A percentile compares a stretch with the other conserved stretches of the same genome.
These are phyloP conservation scores for Karalla daura DNA, from an alignment of 2,797 vertebrate species.

Conservation along the genomic window DNA sequence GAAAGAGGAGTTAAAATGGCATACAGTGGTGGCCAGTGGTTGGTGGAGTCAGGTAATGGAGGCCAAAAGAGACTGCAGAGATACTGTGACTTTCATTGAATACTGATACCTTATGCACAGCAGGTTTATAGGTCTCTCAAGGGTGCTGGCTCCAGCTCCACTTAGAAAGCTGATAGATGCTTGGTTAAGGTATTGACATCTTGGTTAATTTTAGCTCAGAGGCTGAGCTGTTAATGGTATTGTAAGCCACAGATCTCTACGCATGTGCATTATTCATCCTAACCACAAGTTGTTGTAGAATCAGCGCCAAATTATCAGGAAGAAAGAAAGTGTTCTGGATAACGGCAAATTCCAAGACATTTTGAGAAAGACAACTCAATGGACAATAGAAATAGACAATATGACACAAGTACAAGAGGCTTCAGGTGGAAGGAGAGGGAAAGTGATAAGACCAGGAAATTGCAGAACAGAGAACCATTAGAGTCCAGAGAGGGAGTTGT, in stretches of 20 bases:
- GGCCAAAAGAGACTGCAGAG: not conserved
- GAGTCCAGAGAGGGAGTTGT: slow-evolving; percentile 30
- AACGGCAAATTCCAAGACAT: slow-evolving; percentile 32
- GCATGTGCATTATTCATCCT: slow-evolving; percentile 40
- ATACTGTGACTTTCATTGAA: slow-evolving; percentile 19
- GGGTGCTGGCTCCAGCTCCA: slow-evolving; percentile 38
- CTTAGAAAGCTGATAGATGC: slow-evolving; percentile 39
- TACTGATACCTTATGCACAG: slow-evolving; percentile 5
- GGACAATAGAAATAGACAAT: slow-evolving; percentile 29
- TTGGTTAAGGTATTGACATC: slow-evolving; percentile 47
- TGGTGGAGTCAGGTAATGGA: not conserved
- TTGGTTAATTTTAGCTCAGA: slow-evolving; percentile 45
- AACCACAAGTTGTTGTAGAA: slow-evolving; percentile 50
- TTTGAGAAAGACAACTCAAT: slow-evolving; percentile 23
- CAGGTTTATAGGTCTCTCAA: slow-evolving; percentile 6
- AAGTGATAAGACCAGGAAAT: slow-evolving; percentile 35
- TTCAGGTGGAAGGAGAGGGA: slow-evolving; percentile 7
- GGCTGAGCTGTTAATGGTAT: slow-evolving; percentile 48
- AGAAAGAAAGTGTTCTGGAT: not conserved
- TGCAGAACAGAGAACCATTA: slow-evolving; percentile 34
- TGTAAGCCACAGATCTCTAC: slow-evolving; percentile 36
- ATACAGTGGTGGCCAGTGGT: no score
- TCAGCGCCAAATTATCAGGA: slow-evolving; percentile 39
- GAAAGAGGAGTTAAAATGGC: no score
- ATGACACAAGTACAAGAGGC: slow-evolving; percentile 28